Conservation (phyloP, 1,140 invertebrate species). For the Temnothorax curvispinosus region DNA sequence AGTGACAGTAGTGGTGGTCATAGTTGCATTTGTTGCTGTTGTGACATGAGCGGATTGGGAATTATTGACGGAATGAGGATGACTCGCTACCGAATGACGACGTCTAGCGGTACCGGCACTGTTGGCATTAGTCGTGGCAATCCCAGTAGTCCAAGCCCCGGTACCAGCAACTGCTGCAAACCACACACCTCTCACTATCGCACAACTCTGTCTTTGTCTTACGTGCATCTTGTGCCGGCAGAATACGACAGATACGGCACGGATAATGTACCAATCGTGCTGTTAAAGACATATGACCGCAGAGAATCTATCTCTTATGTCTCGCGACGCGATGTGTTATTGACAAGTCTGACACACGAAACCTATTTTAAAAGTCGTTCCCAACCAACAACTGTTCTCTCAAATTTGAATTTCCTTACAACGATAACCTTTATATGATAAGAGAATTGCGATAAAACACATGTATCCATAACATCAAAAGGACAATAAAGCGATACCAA, state of each 20-base stretch:
- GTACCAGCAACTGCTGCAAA: constrained; percentile 83
- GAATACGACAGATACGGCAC: constrained; percentile 25
- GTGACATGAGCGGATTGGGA: constrained; percentile 82
- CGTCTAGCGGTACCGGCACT: constrained; percentile 82
- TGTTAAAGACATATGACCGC: constrained; percentile 19
- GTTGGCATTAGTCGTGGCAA: constrained; percentile 81
- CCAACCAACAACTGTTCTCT: not conserved
- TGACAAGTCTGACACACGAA: constrained; percentile 15
- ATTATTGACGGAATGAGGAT: constrained; percentile 84
- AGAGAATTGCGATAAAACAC: constrained; percentile 12
- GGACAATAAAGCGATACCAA: constrained; percentile 1
- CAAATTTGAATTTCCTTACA: not conserved
- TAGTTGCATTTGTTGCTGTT: constrained; percentile 76
- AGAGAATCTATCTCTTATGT: not conserved
- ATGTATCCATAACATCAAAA: constrained; percentile 13
- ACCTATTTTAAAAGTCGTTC: not conserved
- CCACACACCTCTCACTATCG: constrained; percentile 82
- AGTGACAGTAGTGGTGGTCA: constrained; percentile 69
- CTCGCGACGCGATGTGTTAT: constrained; percentile 4
- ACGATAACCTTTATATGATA: not conserved
- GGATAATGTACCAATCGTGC: not conserved
- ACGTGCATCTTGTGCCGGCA: constrained; percentile 26
- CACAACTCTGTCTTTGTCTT: constrained; percentile 64
- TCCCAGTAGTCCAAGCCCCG: constrained; percentile 82
- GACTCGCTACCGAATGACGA: constrained; percentile 85